Conservation (phyloP, 2,888 invertebrate species). For the Euclidia mi region DNA sequence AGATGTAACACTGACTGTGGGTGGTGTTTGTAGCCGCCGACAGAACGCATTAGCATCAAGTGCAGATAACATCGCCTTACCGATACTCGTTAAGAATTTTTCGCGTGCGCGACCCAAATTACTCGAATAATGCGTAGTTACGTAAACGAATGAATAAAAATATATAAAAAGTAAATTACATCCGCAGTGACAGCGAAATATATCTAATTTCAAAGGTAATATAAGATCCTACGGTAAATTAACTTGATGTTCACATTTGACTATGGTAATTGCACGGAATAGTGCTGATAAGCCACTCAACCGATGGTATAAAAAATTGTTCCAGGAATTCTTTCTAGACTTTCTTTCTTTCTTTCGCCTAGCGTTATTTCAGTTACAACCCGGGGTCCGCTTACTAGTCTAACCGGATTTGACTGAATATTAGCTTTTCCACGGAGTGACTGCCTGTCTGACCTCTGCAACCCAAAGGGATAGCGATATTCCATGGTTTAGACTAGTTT, state of each 20-base stretch:
- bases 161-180: constrained; percentile 76
- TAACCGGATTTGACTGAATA: too few species aligned
- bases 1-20: too few species aligned
- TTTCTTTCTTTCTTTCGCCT: too few species aligned
- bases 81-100: constrained; percentile 51
- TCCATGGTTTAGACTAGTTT: too few species aligned
- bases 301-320: constrained; percentile 31
- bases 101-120: constrained; percentile 52
- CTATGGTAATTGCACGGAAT: constrained; percentile 64
- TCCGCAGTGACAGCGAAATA: constrained; percentile 72
- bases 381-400: too few species aligned
- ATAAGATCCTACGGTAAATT: constrained; percentile 72
- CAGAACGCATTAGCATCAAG: constrained; percentile 36
- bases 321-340: constrained; percentile 7
- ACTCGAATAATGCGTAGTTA: constrained; percentile 42
- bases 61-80: constrained; percentile 51
- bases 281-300: constrained; percentile 42
- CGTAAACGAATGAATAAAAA: constrained; percentile 70
- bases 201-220: constrained; percentile 77
- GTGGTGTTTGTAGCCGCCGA: constrained; percentile 12
- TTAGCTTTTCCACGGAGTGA: too few species aligned
- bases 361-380: too few species aligned
- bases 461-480: too few species aligned
- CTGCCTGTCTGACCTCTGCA: too few species aligned
- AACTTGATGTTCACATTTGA: constrained; percentile 70